Conservation (phyloP, 2,113 vertebrate genomes). For the Scalopus aquaticus region DNA sequence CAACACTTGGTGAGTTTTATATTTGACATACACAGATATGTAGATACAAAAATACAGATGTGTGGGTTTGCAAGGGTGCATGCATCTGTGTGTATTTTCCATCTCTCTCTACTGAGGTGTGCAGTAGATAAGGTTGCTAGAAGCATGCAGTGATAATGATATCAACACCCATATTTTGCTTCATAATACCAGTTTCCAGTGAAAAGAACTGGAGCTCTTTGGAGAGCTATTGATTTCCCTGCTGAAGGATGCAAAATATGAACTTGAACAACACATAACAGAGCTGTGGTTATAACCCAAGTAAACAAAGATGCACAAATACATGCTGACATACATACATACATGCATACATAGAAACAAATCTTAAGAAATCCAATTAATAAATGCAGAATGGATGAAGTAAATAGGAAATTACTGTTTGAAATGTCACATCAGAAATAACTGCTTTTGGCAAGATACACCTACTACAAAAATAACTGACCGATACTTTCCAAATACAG, state of each 20-base stretch:
- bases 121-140: no score
- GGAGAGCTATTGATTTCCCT: neutral
- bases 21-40: neutral
- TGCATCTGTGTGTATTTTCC: neutral
- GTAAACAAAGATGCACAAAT: neutral
- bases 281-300: neutral
- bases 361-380: neutral
- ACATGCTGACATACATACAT: neutral
- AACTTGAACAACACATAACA: neutral
- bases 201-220: neutral
- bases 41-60: neutral
- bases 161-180: neutral
- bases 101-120: neutral
- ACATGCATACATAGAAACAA: neutral
- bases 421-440: neutral
- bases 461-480: neutral
- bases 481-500: neutral
- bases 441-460: neutral
- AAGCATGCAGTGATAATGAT: neutral
- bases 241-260: neutral
- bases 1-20: neutral
- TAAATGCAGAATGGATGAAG: neutral
- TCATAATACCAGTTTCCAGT: neutral
- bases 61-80: neutral
- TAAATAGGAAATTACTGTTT: neutral